Conservation (phyloP, 2,797 vertebrate genomes). For the Limnodromus scolopaceus region DNA sequence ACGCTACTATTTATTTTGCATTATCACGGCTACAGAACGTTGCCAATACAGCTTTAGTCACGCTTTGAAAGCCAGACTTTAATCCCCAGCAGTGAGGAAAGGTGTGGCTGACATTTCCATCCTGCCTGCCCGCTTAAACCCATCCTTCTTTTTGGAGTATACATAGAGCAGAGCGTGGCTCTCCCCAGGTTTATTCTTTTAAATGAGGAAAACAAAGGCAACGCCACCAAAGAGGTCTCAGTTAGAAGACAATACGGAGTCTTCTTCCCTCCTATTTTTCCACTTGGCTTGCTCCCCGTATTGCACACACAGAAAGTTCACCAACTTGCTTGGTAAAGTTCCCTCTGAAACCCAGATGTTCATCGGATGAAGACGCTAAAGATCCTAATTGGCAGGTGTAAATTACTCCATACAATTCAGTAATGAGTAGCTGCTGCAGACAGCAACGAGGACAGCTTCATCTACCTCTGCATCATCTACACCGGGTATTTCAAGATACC, state of each 20-base stretch:
- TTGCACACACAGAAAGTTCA: neutral
- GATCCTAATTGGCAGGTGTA: neutral
- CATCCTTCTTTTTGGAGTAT: neutral
- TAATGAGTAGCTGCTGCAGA: conserved; percentile 3
- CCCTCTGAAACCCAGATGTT: neutral
- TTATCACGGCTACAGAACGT: neutral
- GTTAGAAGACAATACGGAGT: neutral
- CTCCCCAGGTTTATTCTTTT: neutral
- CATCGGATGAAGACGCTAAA: neutral
- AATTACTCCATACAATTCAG: neutral
- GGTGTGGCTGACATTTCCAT: neutral
- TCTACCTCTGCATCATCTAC: neutral
- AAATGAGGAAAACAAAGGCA: neutral
- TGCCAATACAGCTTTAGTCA: neutral
- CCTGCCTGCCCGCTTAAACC: neutral
- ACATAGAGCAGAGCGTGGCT: fast-evolving
- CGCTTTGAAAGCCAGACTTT: neutral
- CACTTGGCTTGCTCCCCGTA: neutral
- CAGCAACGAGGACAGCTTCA: neutral
- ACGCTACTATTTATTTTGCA: neutral
- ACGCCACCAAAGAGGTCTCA: neutral
- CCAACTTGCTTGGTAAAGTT: neutral
- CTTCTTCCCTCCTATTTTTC: neutral
- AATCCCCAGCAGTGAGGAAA: neutral
- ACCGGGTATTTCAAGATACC: neutral